phyloP scores from a whole-genome alignment of 2,113 vertebrate species.

The Chaetodon auriga region DNA sequence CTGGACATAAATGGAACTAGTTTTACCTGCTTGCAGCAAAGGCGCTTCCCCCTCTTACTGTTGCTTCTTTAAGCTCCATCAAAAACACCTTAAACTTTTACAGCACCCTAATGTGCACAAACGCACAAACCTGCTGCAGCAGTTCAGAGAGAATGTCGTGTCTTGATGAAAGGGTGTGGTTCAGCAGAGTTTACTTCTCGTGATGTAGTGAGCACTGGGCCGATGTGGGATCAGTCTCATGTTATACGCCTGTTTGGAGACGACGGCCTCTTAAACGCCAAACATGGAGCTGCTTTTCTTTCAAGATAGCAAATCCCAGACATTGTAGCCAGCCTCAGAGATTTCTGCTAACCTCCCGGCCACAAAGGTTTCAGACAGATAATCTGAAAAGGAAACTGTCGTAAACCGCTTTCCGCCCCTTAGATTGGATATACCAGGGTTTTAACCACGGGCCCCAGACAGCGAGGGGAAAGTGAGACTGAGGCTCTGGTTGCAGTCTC shows the following conservation, averaged over 20 bases:
- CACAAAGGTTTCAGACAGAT: conserved; percentile 78
- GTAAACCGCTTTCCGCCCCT: conserved; percentile 65
- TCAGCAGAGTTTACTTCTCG: not conserved
- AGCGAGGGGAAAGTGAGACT: conserved; percentile 49
- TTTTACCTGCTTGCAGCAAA: conserved; percentile 3
- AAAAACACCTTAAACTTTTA: conserved; percentile 36
- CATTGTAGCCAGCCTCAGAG: conserved; percentile 45
- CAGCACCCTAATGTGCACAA: conserved; percentile 31
- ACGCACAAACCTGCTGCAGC: conserved; percentile 38
- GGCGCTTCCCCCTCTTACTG: not conserved
- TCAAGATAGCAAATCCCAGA: conserved; percentile 55
- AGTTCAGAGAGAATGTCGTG: conserved; percentile 13
- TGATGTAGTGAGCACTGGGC: not conserved
- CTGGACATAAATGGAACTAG: not conserved
- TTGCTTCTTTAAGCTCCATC: not conserved
- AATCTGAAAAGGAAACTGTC: conserved; percentile 80
- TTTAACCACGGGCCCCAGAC: conserved; percentile 58
- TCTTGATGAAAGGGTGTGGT: not conserved
- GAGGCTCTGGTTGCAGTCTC: conserved; percentile 53
- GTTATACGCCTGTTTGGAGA: not conserved
- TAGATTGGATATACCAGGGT: conserved; percentile 35
- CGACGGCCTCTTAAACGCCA: not conserved
- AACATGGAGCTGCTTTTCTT: conserved; percentile 32
- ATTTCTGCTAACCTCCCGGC: conserved; percentile 61
- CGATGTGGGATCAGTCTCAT: not conserved